Conservation (phyloP, 2,888 invertebrate species). For the Sarcophaga subvicina region DNA sequence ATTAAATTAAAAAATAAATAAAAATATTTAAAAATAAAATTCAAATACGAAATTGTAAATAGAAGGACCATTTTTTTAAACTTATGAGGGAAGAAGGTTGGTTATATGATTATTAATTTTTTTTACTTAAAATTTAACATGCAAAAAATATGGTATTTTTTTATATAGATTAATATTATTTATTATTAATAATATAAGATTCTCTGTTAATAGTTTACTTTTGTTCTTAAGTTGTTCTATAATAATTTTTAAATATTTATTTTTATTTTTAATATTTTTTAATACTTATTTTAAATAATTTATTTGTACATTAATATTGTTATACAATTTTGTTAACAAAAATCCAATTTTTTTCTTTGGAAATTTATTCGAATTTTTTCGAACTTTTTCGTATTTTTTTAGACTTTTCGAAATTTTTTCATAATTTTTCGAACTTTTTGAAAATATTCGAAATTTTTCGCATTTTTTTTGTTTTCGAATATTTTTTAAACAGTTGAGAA, state of each 20-base stretch:
- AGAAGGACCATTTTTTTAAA: background rate
- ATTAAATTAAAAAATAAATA: no score
- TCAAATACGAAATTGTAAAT: no score
- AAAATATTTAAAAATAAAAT: no score
- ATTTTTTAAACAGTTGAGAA: no score
- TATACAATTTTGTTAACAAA: conserved; percentile 42
- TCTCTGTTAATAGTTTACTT: background rate
- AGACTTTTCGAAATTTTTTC: conserved; percentile 13
- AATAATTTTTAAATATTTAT: background rate
- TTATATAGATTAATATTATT: conserved; percentile 25
- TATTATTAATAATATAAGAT: background rate
- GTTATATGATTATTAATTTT: conserved; percentile 27
- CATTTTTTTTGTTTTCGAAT: no score
- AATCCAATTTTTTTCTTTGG: background rate
- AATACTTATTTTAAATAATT: conserved; percentile 38
- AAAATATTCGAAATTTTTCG: background rate
- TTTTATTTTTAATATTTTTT: conserved; percentile 13
- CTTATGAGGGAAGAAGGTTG: background rate
- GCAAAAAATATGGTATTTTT: conserved; percentile 50
- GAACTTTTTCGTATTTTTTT: background rate
- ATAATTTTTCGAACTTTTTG: background rate
- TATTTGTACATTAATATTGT: conserved; percentile 67
- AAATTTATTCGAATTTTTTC: background rate
- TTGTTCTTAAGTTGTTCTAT: conserved; percentile 19
- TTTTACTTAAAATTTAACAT: conserved; percentile 63